phyloP scores from a whole-genome alignment of 2,113 vertebrate species.

The Pavo muticus region DNA sequence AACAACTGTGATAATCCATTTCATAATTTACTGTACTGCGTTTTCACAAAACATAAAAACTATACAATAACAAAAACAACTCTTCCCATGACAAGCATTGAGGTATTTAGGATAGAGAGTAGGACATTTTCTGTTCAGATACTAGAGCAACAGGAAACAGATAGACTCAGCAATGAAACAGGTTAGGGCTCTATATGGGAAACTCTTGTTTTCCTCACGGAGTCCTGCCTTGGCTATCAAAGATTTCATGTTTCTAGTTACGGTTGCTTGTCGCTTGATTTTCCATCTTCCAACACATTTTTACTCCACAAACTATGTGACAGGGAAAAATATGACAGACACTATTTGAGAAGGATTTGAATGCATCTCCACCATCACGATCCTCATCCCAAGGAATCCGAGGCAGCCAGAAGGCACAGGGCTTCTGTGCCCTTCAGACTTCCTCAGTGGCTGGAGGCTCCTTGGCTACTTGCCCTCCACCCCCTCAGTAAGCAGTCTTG shows the following conservation, averaged over 20 bases:
- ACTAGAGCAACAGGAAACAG: not conserved
- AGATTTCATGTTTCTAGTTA: not conserved
- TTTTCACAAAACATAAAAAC: not conserved
- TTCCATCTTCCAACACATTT: slow-evolving; percentile 19
- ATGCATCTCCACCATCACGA: not conserved
- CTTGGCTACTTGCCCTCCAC: not conserved
- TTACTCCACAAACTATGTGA: not conserved
- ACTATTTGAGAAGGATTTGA: slow-evolving; percentile 13
- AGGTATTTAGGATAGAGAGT: not conserved
- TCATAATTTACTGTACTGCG: not conserved
- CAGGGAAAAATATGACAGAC: not conserved
- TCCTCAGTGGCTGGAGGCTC: not conserved
- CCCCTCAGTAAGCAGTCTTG: not conserved
- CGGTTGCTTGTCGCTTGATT: not conserved
- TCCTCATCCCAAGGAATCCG: slow-evolving; percentile 13
- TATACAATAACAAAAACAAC: not conserved
- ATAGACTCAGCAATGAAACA: not conserved
- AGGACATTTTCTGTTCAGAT: not conserved
- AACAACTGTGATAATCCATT: not conserved
- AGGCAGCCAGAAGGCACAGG: not conserved
- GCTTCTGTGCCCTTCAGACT: not conserved
- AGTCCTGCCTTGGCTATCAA: not conserved
- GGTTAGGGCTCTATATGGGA: not conserved
- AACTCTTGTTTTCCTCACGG: not conserved
- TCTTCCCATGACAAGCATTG: not conserved